Percentiles rank a stretch among this genome's conserved stretches.
Evolutionary conservation across 2,888 invertebrate genomes (phyloP).

Genomic region (Thymelicus acteon): DNA sequence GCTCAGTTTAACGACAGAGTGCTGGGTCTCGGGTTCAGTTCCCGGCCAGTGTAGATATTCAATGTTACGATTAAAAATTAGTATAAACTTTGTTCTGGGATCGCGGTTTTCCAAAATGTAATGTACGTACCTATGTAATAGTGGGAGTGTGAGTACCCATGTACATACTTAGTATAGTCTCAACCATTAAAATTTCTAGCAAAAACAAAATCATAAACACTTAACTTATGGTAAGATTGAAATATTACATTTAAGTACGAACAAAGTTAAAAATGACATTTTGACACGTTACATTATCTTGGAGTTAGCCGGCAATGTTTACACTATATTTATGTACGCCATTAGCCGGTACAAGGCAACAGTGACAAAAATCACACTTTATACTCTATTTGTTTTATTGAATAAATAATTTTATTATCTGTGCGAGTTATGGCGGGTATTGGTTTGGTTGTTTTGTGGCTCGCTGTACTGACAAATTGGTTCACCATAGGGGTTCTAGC

Average conservation of each 20-base stretch:
- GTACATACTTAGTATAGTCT: too few species aligned
- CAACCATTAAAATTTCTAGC: too few species aligned
- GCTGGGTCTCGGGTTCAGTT: too few species aligned
- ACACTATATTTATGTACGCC: conserved; percentile 62
- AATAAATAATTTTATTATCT: conserved; percentile 72
- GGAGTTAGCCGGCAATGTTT: conserved; percentile 28
- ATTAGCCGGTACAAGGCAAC: conserved; percentile 67
- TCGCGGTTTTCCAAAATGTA: too few species aligned
- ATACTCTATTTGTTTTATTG: conserved; percentile 77
- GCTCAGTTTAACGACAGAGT: too few species aligned
- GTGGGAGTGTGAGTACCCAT: too few species aligned
- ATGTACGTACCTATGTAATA: too few species aligned
- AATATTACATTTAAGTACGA: conserved; percentile 11
- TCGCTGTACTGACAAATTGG: conserved; percentile 54
- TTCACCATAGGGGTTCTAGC: conserved; percentile 54
- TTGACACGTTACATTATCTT: conserved; percentile 35
- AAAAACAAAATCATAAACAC: too few species aligned
- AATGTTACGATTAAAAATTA: too few species aligned
- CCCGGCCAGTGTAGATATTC: too few species aligned
- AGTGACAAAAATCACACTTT: conserved; percentile 79
- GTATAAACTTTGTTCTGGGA: too few species aligned
- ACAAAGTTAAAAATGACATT: conserved; percentile 30
- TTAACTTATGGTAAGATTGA: too few species aligned
- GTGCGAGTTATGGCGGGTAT: conserved; percentile 46
- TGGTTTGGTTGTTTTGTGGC: conserved; percentile 37